Base-by-base conservation (phyloP, 2,888 invertebrate species). In the Leuctra nigra region DNA sequence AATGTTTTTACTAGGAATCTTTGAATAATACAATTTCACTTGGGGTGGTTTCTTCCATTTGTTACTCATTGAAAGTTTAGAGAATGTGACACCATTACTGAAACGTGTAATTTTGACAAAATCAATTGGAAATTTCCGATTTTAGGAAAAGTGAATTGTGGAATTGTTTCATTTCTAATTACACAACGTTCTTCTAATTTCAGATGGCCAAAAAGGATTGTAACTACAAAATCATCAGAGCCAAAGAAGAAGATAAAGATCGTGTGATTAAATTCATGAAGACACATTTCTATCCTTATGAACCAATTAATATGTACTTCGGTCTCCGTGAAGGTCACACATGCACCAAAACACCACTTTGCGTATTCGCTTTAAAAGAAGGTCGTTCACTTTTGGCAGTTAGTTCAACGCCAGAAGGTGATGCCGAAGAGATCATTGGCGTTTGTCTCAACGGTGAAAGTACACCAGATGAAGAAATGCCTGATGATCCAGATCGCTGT, bases 361-460 rank as follows among this genome's bases (percentile, higher is more conserved):
- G 44, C 14, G 18, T 55, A 16, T n/a, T 23, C 3, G 46, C 35
- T 29, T 29, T 58, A 13, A 11, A 44, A 7, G 39, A 55, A 24
- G 55, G 55, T 2, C 2, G 23, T 4, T 47, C 52, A 1, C 35
- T 55, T 3, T 16, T 58, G 1, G 55, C 58, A 9, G 23, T 41
- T n/a, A 44, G 52, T 4, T 1, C n/a, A 2, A 18, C 41, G 14
- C 25, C 36, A 6, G n/a, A 33, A 13, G 39, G 20, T 4, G n/a
- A n/a, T n/a, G 52, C 52, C n/a, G 18, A 29, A 14, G 16, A 14
- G 16, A 52, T 58, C 46, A 36, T 55, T 6, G 58, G 53, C 20
- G 35, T 46, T 11, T 35, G 44, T 22, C 14, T 55, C 24, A 58
- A 58, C 55, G 35, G 38, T 11, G 57, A 57, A 25, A 29, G 36